Percentiles rank a stretch among this genome's conserved stretches.
phyloP scores from a whole-genome alignment of 2,888 invertebrate genomes.

The Ethmia dodecea region DNA sequence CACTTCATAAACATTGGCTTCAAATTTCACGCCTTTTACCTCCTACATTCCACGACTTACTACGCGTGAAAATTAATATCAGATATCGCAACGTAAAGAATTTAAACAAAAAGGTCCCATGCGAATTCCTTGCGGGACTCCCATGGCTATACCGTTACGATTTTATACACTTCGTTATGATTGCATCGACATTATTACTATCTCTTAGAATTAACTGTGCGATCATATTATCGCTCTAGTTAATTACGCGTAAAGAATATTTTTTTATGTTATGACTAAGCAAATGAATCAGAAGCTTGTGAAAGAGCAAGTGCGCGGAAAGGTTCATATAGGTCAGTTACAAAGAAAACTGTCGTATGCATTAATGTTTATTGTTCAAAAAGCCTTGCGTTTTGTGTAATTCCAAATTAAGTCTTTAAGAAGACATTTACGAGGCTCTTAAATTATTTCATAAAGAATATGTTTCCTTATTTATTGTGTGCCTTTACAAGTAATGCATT shows the following conservation, averaged over 20 bases:
- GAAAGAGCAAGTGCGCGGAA: constrained; percentile 22
- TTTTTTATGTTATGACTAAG: background rate
- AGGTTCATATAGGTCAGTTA: constrained; percentile 28
- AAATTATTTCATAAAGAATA: no score
- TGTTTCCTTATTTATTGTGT: no score
- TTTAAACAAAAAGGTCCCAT: constrained; percentile 40
- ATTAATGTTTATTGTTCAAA: no score
- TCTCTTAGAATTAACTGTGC: constrained; percentile 8
- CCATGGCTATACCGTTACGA: constrained; percentile 22
- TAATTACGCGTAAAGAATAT: background rate
- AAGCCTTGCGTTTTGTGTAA: no score
- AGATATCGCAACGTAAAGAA: background rate
- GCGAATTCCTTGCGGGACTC: constrained; percentile 48
- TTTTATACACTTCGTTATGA: constrained; percentile 9
- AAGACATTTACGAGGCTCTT: no score
- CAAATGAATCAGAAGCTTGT: constrained; percentile 23
- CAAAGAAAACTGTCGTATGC: constrained; percentile 2
- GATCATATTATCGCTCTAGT: background rate
- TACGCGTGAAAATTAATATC: constrained; percentile 16
- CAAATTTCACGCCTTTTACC: constrained; percentile 13
- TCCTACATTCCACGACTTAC: constrained; percentile 26
- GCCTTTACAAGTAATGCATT: no score
- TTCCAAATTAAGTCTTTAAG: no score
- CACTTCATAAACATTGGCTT: constrained; percentile 7
- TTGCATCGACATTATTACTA: constrained; percentile 10